Conservation (phyloP, 1,140 invertebrate species). For the Cydia pomonella region DNA sequence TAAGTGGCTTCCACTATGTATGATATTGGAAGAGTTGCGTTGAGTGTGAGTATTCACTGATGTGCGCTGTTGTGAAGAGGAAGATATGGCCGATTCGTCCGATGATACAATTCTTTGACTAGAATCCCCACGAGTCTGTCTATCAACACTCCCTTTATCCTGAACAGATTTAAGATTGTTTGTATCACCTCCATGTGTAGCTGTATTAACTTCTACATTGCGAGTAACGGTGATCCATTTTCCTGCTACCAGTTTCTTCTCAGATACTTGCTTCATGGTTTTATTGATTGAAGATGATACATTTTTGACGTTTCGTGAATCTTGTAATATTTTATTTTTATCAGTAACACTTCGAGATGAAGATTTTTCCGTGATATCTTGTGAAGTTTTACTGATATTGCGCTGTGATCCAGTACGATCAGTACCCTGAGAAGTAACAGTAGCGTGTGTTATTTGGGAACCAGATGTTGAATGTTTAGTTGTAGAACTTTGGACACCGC, state of each 20-base stretch:
- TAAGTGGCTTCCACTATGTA: conserved; percentile 44
- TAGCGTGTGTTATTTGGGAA: conserved; percentile 46
- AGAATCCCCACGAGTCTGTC: conserved; percentile 35
- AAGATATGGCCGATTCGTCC: conserved; percentile 36
- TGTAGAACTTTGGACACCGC: conserved; percentile 45
- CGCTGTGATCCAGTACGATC: conserved; percentile 38
- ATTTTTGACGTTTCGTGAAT: conserved; percentile 56
- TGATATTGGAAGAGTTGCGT: conserved; percentile 33
- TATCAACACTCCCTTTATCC: conserved; percentile 25
- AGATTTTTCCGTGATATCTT: conserved; percentile 43
- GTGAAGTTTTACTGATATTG: conserved; percentile 38
- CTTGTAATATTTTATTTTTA: conserved; percentile 48
- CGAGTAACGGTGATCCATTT: conserved; percentile 72
- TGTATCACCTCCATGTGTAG: conserved; percentile 40
- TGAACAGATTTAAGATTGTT: conserved; percentile 25
- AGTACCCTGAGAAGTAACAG: conserved; percentile 40
- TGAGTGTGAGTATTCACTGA: conserved; percentile 25
- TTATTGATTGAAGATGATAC: conserved; percentile 61
- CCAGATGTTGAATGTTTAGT: conserved; percentile 52
- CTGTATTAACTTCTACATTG: conserved; percentile 65
- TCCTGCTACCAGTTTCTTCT: conserved; percentile 72
- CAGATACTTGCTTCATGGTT: conserved; percentile 70
- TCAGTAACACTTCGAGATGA: conserved; percentile 48
- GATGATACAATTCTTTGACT: conserved; percentile 42
- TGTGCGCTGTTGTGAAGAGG: conserved; percentile 31